A percentile compares a stretch with the other conserved stretches of the same genome.
Conservation (phyloP, 2,797 vertebrate genomes). For the Enteromius afrohamiltoni region DNA sequence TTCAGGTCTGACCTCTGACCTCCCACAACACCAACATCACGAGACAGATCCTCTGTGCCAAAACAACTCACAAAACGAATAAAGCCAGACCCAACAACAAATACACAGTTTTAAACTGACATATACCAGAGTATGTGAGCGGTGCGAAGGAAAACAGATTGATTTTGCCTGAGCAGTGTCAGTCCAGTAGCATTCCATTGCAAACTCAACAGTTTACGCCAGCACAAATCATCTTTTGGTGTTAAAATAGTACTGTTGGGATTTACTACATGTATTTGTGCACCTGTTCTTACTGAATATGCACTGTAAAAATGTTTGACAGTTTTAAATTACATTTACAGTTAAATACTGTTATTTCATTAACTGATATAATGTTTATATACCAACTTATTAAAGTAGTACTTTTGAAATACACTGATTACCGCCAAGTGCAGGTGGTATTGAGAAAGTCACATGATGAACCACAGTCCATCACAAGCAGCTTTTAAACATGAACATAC, state of each 20-base stretch:
- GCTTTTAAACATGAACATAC: no score
- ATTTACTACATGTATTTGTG: neutral
- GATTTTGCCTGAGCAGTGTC: neutral
- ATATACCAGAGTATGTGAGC: conserved; percentile 1
- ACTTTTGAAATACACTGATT: no score
- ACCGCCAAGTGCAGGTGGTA: no score
- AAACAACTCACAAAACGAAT: conserved; percentile 50
- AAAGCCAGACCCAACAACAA: conserved; percentile 29
- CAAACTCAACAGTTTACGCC: neutral
- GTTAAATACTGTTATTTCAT: no score
- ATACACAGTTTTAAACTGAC: conserved; percentile 13
- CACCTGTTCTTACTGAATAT: neutral
- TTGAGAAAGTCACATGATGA: no score
- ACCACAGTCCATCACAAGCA: no score
- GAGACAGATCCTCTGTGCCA: conserved; percentile 19
- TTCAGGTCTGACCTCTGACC: conserved; percentile 47
- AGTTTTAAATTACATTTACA: no score
- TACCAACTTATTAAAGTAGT: no score
- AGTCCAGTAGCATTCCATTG: neutral
- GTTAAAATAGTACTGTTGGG: neutral
- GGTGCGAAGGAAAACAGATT: neutral
- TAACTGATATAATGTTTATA: no score
- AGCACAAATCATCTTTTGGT: neutral
- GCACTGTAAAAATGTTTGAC: neutral
- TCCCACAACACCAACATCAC: conserved; percentile 14